A percentile compares a stretch with the other conserved stretches of the same genome.
These are phyloP conservation scores for Hypomecis punctinalis DNA, from an alignment of 2,888 invertebrate genomes.

Conservation along the genomic window DNA sequence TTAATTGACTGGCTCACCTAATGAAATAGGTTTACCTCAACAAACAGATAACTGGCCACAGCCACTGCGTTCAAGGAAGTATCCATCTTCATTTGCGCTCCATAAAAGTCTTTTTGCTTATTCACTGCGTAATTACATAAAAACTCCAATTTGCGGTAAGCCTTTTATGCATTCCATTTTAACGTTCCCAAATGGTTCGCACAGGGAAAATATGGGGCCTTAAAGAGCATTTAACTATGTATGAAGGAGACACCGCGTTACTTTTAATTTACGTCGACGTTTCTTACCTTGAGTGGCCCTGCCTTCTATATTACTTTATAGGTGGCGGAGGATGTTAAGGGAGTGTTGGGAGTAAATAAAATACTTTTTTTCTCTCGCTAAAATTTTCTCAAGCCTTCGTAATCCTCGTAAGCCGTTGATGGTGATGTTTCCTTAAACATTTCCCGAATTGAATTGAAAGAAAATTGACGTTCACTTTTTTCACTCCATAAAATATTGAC, in stretches of 20 bases:
- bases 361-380: conserved; percentile 23
- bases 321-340: conserved; percentile 58
- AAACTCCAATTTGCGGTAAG: conserved; percentile 73
- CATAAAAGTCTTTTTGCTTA: conserved; percentile 64
- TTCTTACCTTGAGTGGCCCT: conserved; percentile 69
- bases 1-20: conserved; percentile 2
- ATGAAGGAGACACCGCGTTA: conserved; percentile 80
- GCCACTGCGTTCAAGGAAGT: conserved; percentile 40
- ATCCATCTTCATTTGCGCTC: conserved; percentile 50
- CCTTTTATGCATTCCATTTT: conserved; percentile 76
- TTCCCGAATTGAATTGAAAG: conserved; percentile 24
- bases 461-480: conserved; percentile 20
- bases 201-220: conserved; percentile 75
- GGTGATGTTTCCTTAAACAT: conserved; percentile 31
- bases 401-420: conserved; percentile 35
- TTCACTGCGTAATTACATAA: conserved; percentile 72
- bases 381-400: conserved; percentile 26
- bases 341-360: conserved; percentile 39
- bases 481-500: not conserved
- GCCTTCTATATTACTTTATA: conserved; percentile 66
- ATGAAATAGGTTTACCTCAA: conserved; percentile 30
- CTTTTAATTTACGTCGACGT: conserved; percentile 79
- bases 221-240: conserved; percentile 81
- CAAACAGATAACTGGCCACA: conserved; percentile 34
- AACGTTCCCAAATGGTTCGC: conserved; percentile 70